phyloP scores from a whole-genome alignment of 2,113 vertebrate genomes.

The Isurus oxyrinchus region DNA sequence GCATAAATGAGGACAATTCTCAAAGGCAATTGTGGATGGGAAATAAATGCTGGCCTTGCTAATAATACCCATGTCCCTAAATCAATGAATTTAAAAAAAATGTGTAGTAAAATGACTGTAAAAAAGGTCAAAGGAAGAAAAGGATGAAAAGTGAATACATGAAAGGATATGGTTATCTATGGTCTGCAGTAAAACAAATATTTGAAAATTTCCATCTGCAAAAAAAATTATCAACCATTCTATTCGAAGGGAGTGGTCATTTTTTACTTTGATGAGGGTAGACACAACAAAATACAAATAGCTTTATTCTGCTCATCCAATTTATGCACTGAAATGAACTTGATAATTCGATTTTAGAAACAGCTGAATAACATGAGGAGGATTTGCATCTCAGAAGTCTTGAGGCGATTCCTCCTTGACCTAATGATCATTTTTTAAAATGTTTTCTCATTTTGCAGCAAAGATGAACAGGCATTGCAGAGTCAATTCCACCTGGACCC shows the following conservation, averaged over 20 bases:
- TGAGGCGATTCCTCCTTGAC: not conserved
- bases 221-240: not conserved
- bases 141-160: not conserved
- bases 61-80: too few relatives aligned
- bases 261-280: not conserved
- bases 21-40: too few relatives aligned
- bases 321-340: not conserved
- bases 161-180: not conserved
- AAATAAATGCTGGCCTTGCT: too few relatives aligned
- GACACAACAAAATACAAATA: not conserved
- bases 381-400: not conserved
- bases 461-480: not conserved
- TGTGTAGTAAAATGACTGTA: not conserved
- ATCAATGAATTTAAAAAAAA: not conserved
- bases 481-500: too few relatives aligned
- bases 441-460: not conserved
- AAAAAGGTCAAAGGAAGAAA: not conserved
- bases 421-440: not conserved
- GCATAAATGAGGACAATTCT: too few relatives aligned
- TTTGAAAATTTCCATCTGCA: not conserved
- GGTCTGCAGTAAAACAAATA: not conserved
- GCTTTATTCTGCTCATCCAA: not conserved
- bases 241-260: not conserved
- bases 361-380: not conserved
- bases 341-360: not conserved